phyloP scores from a whole-genome alignment of 2,113 vertebrate genomes.

The Neodontobutis hainanensis region DNA sequence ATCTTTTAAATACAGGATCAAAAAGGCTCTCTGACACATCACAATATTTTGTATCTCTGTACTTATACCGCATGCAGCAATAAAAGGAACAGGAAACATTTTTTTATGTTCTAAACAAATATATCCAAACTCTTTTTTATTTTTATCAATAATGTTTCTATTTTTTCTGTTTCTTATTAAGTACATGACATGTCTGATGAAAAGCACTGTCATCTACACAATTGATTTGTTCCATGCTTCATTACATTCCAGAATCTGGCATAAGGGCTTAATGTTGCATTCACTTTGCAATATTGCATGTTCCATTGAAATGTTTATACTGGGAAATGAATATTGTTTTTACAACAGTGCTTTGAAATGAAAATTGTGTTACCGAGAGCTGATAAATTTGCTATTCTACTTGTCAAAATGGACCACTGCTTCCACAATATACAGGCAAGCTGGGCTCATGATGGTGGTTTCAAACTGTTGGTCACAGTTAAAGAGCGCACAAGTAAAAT shows the following conservation, averaged over 20 bases:
- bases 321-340: conserved; percentile 34
- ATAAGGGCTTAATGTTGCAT: conserved; percentile 76
- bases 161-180: conserved; percentile 51
- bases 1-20: not conserved
- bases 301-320: conserved; percentile 45
- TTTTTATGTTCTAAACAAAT: conserved; percentile 35
- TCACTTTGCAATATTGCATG: conserved; percentile 44
- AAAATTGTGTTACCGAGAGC: conserved; percentile 15
- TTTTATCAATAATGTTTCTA: conserved; percentile 40
- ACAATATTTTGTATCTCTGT: conserved; percentile 20
- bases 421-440: conserved; percentile 10
- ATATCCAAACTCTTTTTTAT: conserved; percentile 53
- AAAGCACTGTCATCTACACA: conserved; percentile 27
- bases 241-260: conserved; percentile 73
- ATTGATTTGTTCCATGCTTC: conserved; percentile 55
- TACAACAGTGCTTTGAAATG: conserved; percentile 33
- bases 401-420: conserved; percentile 16
- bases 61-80: conserved; percentile 64
- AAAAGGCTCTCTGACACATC: conserved; percentile 12
- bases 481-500: conserved; percentile 19
- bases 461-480: conserved; percentile 12
- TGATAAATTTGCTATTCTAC: conserved; percentile 27
- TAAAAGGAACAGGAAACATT: conserved; percentile 53
- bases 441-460: conserved; percentile 15
- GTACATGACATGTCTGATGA: conserved; percentile 33